Conservation (phyloP, 2,113 vertebrate genomes). For the Sebastes schlegelii region DNA sequence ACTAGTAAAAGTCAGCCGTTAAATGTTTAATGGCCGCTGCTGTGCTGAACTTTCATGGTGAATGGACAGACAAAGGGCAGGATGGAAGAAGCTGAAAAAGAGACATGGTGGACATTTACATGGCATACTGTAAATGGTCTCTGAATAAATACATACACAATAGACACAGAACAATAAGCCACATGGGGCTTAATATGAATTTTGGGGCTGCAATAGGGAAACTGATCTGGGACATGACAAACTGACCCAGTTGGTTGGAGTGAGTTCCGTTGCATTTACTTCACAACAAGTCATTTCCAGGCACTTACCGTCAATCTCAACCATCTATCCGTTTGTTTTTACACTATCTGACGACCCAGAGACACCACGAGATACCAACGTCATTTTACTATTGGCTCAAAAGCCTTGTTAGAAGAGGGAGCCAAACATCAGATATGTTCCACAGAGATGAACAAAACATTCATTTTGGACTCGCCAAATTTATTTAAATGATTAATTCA, state of each 20-base stretch:
- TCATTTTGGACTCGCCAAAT: too few relatives aligned
- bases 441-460: too few relatives aligned
- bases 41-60: constrained; percentile 60
- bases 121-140: not conserved
- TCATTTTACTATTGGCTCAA: too few relatives aligned
- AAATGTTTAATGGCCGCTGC: constrained; percentile 75
- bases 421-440: too few relatives aligned
- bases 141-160: not conserved
- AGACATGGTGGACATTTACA: not conserved
- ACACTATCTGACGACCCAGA: too few relatives aligned
- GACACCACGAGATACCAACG: too few relatives aligned
- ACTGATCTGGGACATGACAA: not conserved
- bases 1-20: constrained; percentile 70
- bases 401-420: too few relatives aligned
- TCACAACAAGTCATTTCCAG: too few relatives aligned
- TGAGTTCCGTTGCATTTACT: too few relatives aligned
- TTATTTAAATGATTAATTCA: too few relatives aligned
- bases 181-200: not conserved
- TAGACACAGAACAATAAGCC: not conserved
- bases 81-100: not conserved
- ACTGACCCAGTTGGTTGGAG: not conserved
- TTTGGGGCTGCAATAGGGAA: not conserved
- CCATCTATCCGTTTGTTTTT: too few relatives aligned
- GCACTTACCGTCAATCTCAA: too few relatives aligned
- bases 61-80: constrained; percentile 25